Evolutionary conservation across 2,888 invertebrate genomes (phyloP), one percentile per base, ranked within the genome.

Genomic region (Ophion ventricosus): DNA sequence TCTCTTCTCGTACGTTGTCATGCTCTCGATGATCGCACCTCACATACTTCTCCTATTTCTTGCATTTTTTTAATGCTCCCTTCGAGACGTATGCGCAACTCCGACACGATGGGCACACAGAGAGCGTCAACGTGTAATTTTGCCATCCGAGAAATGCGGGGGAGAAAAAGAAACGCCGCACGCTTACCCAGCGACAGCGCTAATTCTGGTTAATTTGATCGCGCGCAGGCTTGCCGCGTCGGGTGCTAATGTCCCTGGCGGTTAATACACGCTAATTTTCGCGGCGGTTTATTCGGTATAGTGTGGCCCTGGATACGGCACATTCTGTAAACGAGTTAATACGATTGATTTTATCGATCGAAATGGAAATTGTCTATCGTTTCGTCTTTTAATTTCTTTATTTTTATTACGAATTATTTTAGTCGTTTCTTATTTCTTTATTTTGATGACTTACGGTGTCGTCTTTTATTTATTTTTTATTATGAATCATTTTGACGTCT

Each of bases 201-300:
- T 84, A 77, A 84, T 80, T 83, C 49, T 49, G 49, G 49, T 49
- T 49, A 49, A 49, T 49, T 49, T 49, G 2, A 3, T 49, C 49
- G 49, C 35, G 35, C 35, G 35, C 35, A 8, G 35, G 35, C 35
- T 35, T 35, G 35, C 35, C 35, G 74, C 61, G 69, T 78, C 69
- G 72, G 69, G 61, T 61, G 70, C 57, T 64, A 57, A 64, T 63
- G 17, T 17, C 14, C 49, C 29, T 63, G 11, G n/a, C 64, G 35
- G 35, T 35, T 5, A 35, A 35, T 35, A 35, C 35, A 11, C 17
- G 63, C 17, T 17, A 1, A n/a, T 54, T 26, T 23, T 56, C 56
- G 29, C 54, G n/a, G 11, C 20, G 8, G 29, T 66, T 49, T 4
- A 7, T 35, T 35, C 35, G 35, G 35, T 7, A 35, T 35, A 35